These are phyloP conservation scores for Patagioenas fasciata DNA, from an alignment of 2,113 vertebrate genomes.

Conservation along the genomic window DNA sequence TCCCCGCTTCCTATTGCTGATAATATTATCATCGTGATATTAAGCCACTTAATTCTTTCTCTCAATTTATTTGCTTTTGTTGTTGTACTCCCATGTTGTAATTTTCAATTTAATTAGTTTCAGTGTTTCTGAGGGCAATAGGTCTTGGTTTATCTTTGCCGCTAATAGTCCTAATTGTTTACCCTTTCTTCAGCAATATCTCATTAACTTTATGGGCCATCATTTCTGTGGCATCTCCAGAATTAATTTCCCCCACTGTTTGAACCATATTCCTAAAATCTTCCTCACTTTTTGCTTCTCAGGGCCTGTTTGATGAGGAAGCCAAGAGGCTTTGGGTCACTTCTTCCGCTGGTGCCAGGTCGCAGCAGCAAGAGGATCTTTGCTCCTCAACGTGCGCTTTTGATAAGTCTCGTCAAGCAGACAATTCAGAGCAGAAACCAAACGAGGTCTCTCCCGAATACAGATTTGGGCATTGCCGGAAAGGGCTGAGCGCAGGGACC, in stretches of 20 bases:
- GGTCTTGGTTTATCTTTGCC: conserved; percentile 69
- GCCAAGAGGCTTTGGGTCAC: not conserved
- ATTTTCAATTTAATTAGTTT: conserved; percentile 80
- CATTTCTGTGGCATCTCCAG: conserved; percentile 53
- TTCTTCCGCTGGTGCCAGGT: accelerated
- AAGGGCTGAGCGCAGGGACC: not conserved
- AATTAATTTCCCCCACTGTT: conserved; percentile 61
- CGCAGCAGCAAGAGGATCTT: not conserved
- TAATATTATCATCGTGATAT: conserved; percentile 66
- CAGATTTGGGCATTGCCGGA: not conserved
- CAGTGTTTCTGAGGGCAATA: conserved; percentile 64
- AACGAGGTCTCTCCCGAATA: not conserved
- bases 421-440: not conserved
- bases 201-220: conserved; percentile 79
- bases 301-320: not conserved
- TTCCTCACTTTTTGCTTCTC: not conserved
- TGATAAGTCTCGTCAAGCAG: not conserved
- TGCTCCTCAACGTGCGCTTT: not conserved
- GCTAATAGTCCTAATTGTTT: conserved; percentile 79
- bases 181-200: conserved; percentile 73
- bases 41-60: conserved; percentile 66
- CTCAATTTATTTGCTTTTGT: conserved; percentile 55
- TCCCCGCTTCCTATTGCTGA: conserved; percentile 45
- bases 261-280: not conserved
- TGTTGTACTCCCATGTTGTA: conserved; percentile 61